Evolutionary conservation across 2,113 vertebrate genomes (phyloP), one percentile per base, ranked within the genome.

Genomic region (Pterocles orientalis): DNA sequence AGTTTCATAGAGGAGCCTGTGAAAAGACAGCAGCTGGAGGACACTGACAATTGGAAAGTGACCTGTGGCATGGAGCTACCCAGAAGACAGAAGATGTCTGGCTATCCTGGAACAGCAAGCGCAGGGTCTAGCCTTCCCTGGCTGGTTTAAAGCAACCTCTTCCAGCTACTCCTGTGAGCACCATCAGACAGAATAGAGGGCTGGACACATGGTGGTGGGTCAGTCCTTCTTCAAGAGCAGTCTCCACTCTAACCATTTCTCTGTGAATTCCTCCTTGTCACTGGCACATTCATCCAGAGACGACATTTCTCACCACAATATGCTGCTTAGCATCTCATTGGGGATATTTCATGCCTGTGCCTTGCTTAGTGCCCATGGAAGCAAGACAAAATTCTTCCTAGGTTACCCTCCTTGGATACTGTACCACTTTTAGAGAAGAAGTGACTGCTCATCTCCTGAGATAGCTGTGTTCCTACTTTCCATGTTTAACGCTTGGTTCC

Each of bases 21-120:
- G 76, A 93, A 92, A 88, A 56, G 43, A 58, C 43, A 78, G 88
- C 76, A 82, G 72, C 83, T 94, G 86, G 65, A 96, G 70, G 58
- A 75, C 73, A 61, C 11, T 72, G 58, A 43, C 65, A 79, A 47
- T 58, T 79, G 83, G 28, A 69, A 95, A 94, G 73, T 94, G 86
- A 92, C 92, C 81, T 84, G 83, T 94, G 72, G 72, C 39, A 75
- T 39, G 47, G 79, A 86, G 64, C 61, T 95, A 61, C 51, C 24
- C 0, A 0, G 76, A 90, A 79, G 69, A 68, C 5, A 73, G 47
- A 1, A 2, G 64, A 18, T 81, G 45, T 71, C 71, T 92, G 79
- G 36, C 64, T 73, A 20, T 70, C 29, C 57, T 77, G 69, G 71
- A 85, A 39, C 47, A 88, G 60, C 9, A 47, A 87, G n/a, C 3